phyloP scores from a whole-genome alignment of 2,797 vertebrate genomes.

The Cyprinodon diabolis region DNA sequence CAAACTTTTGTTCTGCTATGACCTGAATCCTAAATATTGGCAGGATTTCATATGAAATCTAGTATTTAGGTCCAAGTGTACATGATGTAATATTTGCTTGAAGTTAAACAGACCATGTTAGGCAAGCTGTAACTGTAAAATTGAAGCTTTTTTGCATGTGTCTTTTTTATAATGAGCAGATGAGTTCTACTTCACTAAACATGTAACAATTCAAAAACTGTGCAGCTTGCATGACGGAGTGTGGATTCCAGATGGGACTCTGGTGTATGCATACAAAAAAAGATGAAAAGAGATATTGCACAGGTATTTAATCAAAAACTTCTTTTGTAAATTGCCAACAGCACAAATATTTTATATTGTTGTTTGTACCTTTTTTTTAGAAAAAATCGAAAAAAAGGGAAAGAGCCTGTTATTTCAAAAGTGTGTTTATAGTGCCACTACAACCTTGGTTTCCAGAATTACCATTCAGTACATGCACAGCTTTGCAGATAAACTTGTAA shows the following conservation, averaged over 20 bases:
- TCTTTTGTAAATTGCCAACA: conserved; percentile 97
- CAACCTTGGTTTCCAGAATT: conserved; percentile 85
- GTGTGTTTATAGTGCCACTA: conserved; percentile 92
- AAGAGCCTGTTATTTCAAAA: conserved; percentile 84
- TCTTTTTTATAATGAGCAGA: conserved; percentile 86
- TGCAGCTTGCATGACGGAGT: conserved; percentile 89
- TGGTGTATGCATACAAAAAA: conserved; percentile 74
- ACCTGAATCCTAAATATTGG: conserved; percentile 37
- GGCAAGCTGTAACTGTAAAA: conserved; percentile 75
- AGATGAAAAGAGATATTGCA: conserved; percentile 75
- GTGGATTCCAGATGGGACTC: conserved; percentile 81
- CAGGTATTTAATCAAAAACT: conserved; percentile 80
- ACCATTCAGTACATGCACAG: conserved; percentile 82
- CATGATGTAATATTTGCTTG: conserved; percentile 85
- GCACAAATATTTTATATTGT: conserved; percentile 99
- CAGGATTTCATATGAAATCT: conserved; percentile 47
- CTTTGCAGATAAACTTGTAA: conserved; percentile 88
- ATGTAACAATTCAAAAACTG: conserved; percentile 76
- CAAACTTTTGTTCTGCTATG: conserved; percentile 33
- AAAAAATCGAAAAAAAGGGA: conserved; percentile 83
- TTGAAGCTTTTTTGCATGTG: conserved; percentile 89
- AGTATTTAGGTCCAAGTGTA: conserved; percentile 74
- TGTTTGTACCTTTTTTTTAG: conserved; percentile 98
- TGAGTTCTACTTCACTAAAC: conserved; percentile 79
- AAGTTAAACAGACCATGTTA: conserved; percentile 77